Percentiles rank a stretch among this genome's conserved stretches.
These are phyloP conservation scores for Petaurus breviceps DNA, from an alignment of 2,113 vertebrate genomes.

Conservation along the genomic window DNA sequence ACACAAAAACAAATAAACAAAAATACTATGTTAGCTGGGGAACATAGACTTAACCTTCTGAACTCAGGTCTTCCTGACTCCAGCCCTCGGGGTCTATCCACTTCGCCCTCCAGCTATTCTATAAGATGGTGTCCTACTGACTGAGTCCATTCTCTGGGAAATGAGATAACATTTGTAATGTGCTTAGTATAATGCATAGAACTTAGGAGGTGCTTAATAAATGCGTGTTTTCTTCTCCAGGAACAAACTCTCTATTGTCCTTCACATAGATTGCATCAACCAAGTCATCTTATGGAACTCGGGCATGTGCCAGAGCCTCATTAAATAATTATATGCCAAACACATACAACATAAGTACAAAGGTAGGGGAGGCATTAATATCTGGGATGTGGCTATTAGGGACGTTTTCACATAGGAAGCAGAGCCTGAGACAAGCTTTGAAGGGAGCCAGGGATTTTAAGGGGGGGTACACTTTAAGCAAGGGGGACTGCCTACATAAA, in stretches of 20 bases:
- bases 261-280: not conserved
- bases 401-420: not conserved
- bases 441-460: not conserved
- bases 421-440: not conserved
- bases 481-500: not conserved
- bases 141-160: not conserved
- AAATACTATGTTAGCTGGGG: not conserved
- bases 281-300: not conserved
- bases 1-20: too few relatives aligned
- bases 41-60: not conserved
- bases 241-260: not conserved
- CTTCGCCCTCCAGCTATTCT: not conserved
- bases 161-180: not conserved
- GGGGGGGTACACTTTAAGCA: not conserved
- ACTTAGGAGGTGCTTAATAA: not conserved
- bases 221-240: not conserved
- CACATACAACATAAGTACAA: not conserved
- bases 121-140: not conserved
- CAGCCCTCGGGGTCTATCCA: not conserved
- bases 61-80: not conserved
- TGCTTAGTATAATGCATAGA: not conserved
- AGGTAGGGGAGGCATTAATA: not conserved
- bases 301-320: not conserved
- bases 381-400: not conserved
- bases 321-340: not conserved